These are phyloP conservation scores for Parthenolecanium corni DNA, from an alignment of 2,888 invertebrate genomes.

Conservation along the genomic window DNA sequence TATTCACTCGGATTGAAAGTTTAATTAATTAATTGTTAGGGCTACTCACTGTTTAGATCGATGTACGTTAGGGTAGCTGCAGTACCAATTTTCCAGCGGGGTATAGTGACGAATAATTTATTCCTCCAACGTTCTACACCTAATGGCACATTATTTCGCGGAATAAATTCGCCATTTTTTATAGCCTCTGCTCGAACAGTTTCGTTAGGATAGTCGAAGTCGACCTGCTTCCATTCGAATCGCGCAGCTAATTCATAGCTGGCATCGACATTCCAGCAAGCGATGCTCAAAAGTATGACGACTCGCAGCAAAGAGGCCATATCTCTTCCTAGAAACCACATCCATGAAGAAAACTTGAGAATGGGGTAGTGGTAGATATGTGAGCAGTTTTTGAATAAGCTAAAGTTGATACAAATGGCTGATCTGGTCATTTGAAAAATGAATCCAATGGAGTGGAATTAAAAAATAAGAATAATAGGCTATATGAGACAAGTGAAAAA, in stretches of 20 bases:
- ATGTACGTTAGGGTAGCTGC: slow-evolving; percentile 58
- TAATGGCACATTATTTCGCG: slow-evolving; percentile 55
- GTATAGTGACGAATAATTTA: slow-evolving; percentile 51
- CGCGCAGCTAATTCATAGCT: slow-evolving; percentile 44
- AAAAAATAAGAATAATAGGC: too few relatives aligned
- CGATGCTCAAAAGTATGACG: background rate
- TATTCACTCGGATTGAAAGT: too few relatives aligned
- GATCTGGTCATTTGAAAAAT: too few relatives aligned
- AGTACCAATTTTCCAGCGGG: slow-evolving; percentile 57
- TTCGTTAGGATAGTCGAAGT: slow-evolving; percentile 53
- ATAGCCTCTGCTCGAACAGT: slow-evolving; percentile 50
- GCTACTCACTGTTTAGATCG: slow-evolving; percentile 40
- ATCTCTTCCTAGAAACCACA: too few relatives aligned
- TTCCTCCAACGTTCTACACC: slow-evolving; percentile 60
- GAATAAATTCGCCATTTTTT: slow-evolving; percentile 48
- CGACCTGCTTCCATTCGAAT: slow-evolving; percentile 58
- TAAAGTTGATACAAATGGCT: too few relatives aligned
- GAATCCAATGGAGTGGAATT: too few relatives aligned
- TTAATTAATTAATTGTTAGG: too few relatives aligned
- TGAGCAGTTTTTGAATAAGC: too few relatives aligned
- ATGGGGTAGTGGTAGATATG: too few relatives aligned
- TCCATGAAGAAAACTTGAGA: too few relatives aligned
- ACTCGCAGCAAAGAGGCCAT: background rate
- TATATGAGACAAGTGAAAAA: too few relatives aligned
- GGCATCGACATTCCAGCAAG: background rate